A percentile compares a stretch with the other conserved stretches of the same genome.
Conservation (phyloP, 2,888 invertebrate species). For the Trachelus tabidus region DNA sequence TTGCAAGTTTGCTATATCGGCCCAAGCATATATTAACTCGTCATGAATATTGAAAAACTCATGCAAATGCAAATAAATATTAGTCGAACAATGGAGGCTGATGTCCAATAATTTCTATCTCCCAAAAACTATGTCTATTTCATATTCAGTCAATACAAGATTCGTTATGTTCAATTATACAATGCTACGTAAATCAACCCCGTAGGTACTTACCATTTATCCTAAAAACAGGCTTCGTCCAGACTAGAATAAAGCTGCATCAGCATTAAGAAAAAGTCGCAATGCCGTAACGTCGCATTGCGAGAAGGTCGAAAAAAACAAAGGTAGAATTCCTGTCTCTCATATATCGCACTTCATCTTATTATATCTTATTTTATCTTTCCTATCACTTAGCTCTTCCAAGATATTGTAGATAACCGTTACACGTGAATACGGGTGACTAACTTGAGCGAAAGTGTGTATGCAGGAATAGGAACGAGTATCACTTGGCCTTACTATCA, state of each 20-base stretch:
- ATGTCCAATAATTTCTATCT: neutral
- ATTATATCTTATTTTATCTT: neutral
- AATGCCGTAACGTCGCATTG: neutral
- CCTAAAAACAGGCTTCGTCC: neutral
- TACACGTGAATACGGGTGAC: neutral
- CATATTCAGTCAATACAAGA: neutral
- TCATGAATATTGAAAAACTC: neutral
- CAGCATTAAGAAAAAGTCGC: neutral
- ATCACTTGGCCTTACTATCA: slow-evolving; percentile 4
- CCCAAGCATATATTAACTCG: neutral
- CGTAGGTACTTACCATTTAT: neutral
- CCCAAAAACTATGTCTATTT: neutral
- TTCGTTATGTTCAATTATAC: neutral
- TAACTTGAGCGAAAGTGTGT: neutral
- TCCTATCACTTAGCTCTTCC: neutral
- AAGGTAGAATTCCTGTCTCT: neutral
- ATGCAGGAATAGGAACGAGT: neutral
- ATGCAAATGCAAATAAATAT: neutral
- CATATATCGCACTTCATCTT: neutral
- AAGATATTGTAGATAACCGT: neutral
- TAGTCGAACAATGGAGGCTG: neutral
- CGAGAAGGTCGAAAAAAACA: neutral
- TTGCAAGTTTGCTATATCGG: neutral
- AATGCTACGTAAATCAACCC: neutral
- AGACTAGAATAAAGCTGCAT: neutral